Evolutionary conservation across 92 coral and sea anemone species (phyloP).

Genomic region (Phenganax subtilis): DNA sequence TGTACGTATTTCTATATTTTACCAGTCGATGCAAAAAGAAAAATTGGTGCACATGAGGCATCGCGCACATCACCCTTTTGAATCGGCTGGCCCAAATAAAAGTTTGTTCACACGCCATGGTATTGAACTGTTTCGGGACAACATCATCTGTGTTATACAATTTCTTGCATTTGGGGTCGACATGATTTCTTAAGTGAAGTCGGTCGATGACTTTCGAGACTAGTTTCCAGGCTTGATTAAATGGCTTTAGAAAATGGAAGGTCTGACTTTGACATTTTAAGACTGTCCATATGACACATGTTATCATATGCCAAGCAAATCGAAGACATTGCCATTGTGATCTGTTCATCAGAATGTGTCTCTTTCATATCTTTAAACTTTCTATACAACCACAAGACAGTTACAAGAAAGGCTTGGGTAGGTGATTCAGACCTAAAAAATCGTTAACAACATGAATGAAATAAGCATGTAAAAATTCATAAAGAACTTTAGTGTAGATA

Average conservation of each 20-base stretch:
- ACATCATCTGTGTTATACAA: neutral
- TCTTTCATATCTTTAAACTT: conserved; percentile 1
- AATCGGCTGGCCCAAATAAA: neutral
- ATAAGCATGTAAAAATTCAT: neutral
- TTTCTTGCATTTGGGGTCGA: neutral
- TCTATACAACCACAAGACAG: neutral
- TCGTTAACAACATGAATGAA: neutral
- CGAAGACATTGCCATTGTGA: neutral
- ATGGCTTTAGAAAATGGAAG: neutral
- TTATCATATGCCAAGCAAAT: conserved; percentile 6
- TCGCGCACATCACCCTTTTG: too few species aligned
- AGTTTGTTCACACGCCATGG: neutral
- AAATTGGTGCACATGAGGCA: too few species aligned
- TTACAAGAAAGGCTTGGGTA: neutral
- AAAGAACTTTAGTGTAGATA: neutral
- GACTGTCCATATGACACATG: neutral
- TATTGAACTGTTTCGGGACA: neutral
- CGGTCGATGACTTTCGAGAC: neutral
- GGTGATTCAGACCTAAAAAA: neutral
- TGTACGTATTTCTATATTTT: too few species aligned
- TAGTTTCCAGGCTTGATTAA: neutral
- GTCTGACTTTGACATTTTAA: neutral
- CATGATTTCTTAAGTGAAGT: neutral
- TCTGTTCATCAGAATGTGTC: neutral
- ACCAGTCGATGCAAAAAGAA: too few species aligned